Conservation (phyloP, 2,888 invertebrate genomes). For the Eupithecia pulchellata region DNA sequence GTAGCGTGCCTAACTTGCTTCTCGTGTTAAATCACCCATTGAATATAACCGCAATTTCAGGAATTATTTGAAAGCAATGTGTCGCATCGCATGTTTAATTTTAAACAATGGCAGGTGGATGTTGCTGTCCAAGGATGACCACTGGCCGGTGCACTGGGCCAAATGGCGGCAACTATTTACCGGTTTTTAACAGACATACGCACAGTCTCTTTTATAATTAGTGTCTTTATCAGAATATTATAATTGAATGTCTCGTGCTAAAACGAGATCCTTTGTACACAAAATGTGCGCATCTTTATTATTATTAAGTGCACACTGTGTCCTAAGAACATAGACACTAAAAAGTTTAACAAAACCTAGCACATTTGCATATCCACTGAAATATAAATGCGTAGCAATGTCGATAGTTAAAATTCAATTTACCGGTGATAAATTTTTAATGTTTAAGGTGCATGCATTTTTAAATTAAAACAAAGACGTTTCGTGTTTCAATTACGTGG, state of each 20-base stretch:
- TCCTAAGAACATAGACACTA: not conserved
- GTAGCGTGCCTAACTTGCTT: conserved; percentile 13
- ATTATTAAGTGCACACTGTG: conserved; percentile 23
- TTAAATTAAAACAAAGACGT: conserved; percentile 31
- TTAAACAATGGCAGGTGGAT: conserved; percentile 78
- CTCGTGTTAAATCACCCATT: conserved; percentile 18
- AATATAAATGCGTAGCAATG: not conserved
- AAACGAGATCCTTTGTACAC: conserved; percentile 61
- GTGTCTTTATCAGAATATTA: conserved; percentile 72
- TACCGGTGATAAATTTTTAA: conserved; percentile 21
- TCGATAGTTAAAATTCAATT: conserved; percentile 30
- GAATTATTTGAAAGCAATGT: conserved; percentile 75
- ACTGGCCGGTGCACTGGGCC: conserved; percentile 69
- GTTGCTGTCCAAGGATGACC: conserved; percentile 75
- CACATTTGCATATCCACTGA: conserved; percentile 1
- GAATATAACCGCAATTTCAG: conserved; percentile 58
- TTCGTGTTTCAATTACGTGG: conserved; percentile 29
- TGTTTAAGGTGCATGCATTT: conserved; percentile 18
- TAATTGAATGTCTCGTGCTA: conserved; percentile 65
- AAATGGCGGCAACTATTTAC: conserved; percentile 68
- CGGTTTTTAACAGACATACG: conserved; percentile 67
- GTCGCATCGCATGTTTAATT: conserved; percentile 71
- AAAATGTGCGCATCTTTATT: conserved; percentile 45
- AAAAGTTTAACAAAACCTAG: not conserved
- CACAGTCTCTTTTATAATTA: conserved; percentile 74